Evolutionary conservation across 2,888 invertebrate genomes (phyloP).

Genomic region (Drosophila macrospina): DNA sequence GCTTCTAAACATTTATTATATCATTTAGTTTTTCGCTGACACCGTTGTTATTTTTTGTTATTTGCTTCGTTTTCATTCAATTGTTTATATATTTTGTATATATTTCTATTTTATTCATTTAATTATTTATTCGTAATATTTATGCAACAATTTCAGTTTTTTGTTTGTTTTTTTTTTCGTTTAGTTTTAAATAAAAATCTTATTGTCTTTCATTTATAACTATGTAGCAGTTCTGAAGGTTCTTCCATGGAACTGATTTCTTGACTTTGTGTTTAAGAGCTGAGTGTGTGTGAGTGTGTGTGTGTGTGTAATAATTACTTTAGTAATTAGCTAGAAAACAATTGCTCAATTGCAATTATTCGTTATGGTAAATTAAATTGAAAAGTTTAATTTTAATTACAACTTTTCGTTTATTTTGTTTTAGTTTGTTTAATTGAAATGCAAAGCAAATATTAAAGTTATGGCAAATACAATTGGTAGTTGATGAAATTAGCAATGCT

Average conservation of each 20-base stretch:
- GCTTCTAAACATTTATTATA: conserved; percentile 61
- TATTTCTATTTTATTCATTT: conserved; percentile 21
- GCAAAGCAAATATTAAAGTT: conserved; percentile 23
- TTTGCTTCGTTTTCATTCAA: no score
- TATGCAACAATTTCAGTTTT: conserved; percentile 53
- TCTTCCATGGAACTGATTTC: conserved; percentile 61
- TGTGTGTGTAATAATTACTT: conserved; percentile 13
- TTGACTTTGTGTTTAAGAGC: conserved; percentile 47
- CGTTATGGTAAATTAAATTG: no score
- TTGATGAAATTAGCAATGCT: conserved; percentile 24
- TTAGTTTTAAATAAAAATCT: conserved; percentile 76
- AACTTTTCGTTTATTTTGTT: conserved; percentile 8
- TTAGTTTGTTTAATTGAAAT: conserved; percentile 15
- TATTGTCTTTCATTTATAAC: conserved; percentile 79
- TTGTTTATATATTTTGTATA: no score
- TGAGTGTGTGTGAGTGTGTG: conserved; percentile 21
- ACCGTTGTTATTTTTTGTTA: conserved; percentile 14
- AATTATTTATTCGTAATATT: conserved; percentile 31
- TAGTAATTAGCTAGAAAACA: conserved; percentile 24
- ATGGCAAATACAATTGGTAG: conserved; percentile 21
- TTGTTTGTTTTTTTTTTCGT: conserved; percentile 36
- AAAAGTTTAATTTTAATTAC: conserved; percentile 5
- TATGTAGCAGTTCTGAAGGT: conserved; percentile 74
- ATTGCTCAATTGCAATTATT: conserved; percentile 29
- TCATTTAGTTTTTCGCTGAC: conserved; percentile 39